Base-by-base conservation (phyloP, 2,797 vertebrate species). In the Pseudotriccus pelzelni region DNA sequence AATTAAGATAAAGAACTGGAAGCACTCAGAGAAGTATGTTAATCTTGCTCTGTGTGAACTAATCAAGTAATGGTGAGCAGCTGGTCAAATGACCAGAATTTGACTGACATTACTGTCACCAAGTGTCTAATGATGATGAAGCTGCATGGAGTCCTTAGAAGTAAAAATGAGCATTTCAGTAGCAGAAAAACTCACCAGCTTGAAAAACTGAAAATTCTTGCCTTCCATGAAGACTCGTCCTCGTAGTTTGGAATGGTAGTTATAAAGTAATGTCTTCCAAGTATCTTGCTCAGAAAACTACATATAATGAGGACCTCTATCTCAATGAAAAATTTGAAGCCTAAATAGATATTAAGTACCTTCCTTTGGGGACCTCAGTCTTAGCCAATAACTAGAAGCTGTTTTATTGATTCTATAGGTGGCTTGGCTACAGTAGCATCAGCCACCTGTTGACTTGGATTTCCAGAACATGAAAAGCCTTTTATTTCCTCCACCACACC, bases 41-140 rank as follows among this genome's bases (percentile, higher is more conserved):
- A 66, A 81, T 75, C 73, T 53, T 69, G 49, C 34, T 84, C 58
- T 84, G n/a, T 7, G 53, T 84, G 63, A 77, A 69, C 63, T 93
- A 78, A 92, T 89, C n/a, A 83, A 91, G 46, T 72, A 70, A 58
- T 44, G 43, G n/a, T 73, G 46, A 93, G 30, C 76, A 94, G 36
- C 50, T 84, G 69, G 76, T 81, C 82, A 91, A 92, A 91, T 53
- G 72, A 67, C 50, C 89, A 84, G 68, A 91, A 64, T 81, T 80
- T 91, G 84, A 91, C 39, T 77, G 76, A 81, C 1, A 0, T 5
- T 75, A 30, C 36, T 78, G 44, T 84, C 69, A 75, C 25, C 2
- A 9, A 77, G 34, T 41, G 32, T 72, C 53, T 90, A 70, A 70
- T 56, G 43, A 18, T 39, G 39, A 83, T 25, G 15, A 73, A 84